Percentiles rank a stretch among this genome's conserved stretches.
These are phyloP conservation scores for Laticauda colubrina DNA, from an alignment of 2,113 vertebrate genomes.

Conservation along the genomic window DNA sequence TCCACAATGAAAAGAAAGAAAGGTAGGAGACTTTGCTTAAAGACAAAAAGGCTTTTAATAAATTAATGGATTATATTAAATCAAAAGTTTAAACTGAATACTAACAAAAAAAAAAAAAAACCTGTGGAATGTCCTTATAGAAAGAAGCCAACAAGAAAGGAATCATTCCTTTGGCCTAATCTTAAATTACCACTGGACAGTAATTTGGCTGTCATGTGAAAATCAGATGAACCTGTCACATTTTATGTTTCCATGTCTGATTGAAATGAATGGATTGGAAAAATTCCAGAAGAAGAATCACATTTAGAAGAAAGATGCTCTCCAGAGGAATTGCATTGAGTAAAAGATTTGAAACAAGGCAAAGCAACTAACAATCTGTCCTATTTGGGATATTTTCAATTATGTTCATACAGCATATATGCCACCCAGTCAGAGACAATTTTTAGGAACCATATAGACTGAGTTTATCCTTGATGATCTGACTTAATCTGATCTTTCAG, in stretches of 20 bases:
- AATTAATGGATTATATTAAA: constrained; percentile 27
- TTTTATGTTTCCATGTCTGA: not conserved
- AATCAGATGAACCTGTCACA: not conserved
- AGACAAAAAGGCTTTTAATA: constrained; percentile 47
- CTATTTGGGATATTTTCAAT: not conserved
- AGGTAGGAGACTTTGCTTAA: constrained; percentile 29
- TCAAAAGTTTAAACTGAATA: not conserved
- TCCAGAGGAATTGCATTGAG: not conserved
- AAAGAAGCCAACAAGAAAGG: not conserved
- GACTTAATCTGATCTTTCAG: not conserved
- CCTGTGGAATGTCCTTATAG: not conserved
- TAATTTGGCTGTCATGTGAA: not conserved
- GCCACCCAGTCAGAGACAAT: no score
- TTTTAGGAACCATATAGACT: not conserved
- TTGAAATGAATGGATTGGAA: not conserved
- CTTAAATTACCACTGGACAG: not conserved
- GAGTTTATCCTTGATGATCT: not conserved
- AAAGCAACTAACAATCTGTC: not conserved
- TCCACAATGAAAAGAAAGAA: constrained; percentile 35
- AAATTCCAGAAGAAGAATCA: not conserved
- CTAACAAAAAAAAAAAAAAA: not conserved
- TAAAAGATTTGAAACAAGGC: not conserved
- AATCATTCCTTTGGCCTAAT: not conserved
- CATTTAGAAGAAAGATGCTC: not conserved
- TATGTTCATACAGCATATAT: not conserved